A percentile compares a stretch with the other conserved stretches of the same genome.
Evolutionary conservation across 2,113 vertebrate genomes (phyloP).

Genomic region (Bucco capensis): DNA sequence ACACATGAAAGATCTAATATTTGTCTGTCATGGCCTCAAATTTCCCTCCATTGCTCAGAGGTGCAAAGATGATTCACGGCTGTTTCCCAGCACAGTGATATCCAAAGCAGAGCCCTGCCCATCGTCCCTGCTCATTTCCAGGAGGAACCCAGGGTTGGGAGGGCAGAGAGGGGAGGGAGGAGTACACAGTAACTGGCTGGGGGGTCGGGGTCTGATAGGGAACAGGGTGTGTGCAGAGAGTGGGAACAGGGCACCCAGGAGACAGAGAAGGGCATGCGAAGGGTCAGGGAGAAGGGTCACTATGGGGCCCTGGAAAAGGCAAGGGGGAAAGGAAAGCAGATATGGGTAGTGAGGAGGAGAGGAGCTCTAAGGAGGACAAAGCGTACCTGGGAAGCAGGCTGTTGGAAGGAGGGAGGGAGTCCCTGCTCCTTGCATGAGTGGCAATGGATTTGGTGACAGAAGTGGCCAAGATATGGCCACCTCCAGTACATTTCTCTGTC

Average conservation of each 20-base stretch:
- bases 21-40: background rate
- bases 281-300: background rate
- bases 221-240: background rate
- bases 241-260: background rate
- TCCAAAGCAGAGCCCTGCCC: background rate
- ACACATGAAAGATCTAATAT: background rate
- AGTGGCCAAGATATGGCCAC: background rate
- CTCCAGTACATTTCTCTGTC: background rate
- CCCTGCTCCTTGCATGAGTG: accelerated
- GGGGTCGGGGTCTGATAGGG: background rate
- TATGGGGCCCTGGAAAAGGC: background rate
- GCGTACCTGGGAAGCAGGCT: background rate
- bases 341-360: background rate
- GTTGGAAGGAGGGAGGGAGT: background rate
- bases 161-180: background rate
- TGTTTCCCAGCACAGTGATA: background rate
- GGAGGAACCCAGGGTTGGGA: background rate
- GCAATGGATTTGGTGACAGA: background rate
- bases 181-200: background rate
- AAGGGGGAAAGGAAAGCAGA: background rate
- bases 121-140: background rate
- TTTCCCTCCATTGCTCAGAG: background rate
- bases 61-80: background rate
- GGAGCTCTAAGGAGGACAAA: background rate
- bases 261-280: background rate